phyloP scores from a whole-genome alignment of 2,113 vertebrate species.

The Gopherus evgoodei region DNA sequence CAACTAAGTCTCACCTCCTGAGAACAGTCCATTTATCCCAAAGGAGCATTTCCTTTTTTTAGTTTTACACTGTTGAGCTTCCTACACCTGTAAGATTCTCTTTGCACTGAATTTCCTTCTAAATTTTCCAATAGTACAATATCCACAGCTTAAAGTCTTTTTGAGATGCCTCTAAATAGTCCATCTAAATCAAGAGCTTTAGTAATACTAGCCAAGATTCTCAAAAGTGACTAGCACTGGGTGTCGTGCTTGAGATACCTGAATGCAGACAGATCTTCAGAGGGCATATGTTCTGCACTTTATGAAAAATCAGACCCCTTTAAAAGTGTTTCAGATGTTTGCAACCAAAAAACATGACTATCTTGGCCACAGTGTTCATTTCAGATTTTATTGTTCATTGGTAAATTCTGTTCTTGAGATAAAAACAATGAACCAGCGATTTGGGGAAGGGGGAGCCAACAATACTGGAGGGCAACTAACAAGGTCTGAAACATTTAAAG shows the following conservation, averaged over 20 bases:
- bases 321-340: neutral
- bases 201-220: rapidly evolving
- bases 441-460: neutral
- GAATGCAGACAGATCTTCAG: neutral
- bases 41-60: neutral
- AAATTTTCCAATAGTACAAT: rapidly evolving
- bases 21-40: neutral
- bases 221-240: neutral
- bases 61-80: neutral
- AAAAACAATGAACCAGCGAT: neutral
- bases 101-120: neutral
- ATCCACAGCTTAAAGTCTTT: neutral
- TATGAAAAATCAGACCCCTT: neutral
- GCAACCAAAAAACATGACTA: neutral
- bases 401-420: neutral
- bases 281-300: neutral
- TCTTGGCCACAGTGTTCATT: neutral
- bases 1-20: neutral
- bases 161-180: neutral
- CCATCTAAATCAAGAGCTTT: neutral
- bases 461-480: neutral
- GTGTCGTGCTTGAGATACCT: neutral
- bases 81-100: neutral
- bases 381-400: neutral
- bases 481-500: neutral